These are phyloP conservation scores for Brotogeris chrysoptera DNA, from an alignment of 2,797 vertebrate genomes.

Conservation along the genomic window DNA sequence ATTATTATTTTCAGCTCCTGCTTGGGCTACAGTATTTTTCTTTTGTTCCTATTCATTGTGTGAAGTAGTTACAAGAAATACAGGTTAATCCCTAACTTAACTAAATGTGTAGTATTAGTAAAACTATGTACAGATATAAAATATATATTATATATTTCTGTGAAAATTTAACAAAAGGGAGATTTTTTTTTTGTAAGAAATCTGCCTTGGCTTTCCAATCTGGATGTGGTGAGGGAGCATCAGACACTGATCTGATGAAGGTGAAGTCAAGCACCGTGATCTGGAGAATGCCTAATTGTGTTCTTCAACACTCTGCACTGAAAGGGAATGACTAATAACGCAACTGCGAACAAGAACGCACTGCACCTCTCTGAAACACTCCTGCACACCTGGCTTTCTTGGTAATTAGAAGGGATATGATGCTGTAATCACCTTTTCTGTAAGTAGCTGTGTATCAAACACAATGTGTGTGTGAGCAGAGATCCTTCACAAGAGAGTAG, in stretches of 20 bases:
- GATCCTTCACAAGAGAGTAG: not conserved
- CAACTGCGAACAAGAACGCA: not conserved
- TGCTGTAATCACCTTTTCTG: not conserved
- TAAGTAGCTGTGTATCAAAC: not conserved
- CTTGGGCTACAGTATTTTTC: conserved; percentile 38
- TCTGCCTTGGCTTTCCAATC: not conserved
- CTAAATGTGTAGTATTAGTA: conserved; percentile 51
- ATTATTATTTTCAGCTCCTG: conserved; percentile 59
- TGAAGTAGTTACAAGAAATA: conserved; percentile 56
- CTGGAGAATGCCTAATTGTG: not conserved
- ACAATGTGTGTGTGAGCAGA: not conserved
- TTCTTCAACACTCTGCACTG: not conserved
- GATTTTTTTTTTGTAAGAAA: not conserved
- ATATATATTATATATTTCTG: conserved; percentile 26
- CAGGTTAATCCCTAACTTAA: conserved; percentile 28
- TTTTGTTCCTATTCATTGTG: conserved; percentile 63
- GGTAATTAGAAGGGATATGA: not conserved
- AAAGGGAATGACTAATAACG: rapidly evolving
- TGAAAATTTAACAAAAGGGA: not conserved
- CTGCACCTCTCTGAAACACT: not conserved
- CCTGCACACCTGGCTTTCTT: not conserved
- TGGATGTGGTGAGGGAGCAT: not conserved
- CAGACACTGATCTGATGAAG: not conserved
- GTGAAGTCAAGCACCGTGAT: not conserved
- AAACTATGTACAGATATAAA: not conserved